Conservation (phyloP, 2,888 invertebrate genomes). For the Bugulina stolonifera region DNA sequence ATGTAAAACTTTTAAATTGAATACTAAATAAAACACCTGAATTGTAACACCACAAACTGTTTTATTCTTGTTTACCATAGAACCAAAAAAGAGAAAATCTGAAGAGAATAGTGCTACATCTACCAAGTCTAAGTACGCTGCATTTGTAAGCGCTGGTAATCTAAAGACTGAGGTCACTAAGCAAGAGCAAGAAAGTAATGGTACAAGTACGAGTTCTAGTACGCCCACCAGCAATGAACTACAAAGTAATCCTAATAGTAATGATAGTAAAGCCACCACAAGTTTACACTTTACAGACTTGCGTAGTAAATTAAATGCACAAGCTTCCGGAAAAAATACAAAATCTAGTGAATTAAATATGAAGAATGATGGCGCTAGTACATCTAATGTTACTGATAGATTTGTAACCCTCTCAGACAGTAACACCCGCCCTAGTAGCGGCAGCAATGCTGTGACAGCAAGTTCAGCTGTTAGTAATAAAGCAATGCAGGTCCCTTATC, state of each 20-base stretch:
- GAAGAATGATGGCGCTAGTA: too few species aligned
- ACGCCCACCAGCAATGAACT: background rate
- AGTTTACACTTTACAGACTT: background rate
- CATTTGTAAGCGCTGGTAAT: slow-evolving; percentile 4
- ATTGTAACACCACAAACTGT: background rate
- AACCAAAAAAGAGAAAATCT: slow-evolving; percentile 1
- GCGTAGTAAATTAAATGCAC: too few species aligned
- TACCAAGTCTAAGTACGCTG: background rate
- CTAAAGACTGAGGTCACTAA: too few species aligned
- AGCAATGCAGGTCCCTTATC: background rate
- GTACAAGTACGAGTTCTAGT: background rate
- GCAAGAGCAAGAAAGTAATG: too few species aligned
- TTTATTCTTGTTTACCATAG: slow-evolving; percentile 12
- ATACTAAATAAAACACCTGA: background rate
- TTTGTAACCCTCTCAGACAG: too few species aligned
- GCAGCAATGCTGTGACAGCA: too few species aligned
- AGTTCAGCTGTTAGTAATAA: too few species aligned
- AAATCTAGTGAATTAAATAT: too few species aligned
- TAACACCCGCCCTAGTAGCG: too few species aligned
- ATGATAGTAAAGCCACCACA: background rate
- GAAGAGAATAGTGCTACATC: background rate
- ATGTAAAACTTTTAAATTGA: too few species aligned
- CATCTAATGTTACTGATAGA: too few species aligned
- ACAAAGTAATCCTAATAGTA: background rate
- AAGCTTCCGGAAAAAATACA: too few species aligned